Base-by-base conservation (phyloP, 2,797 vertebrate genomes). In the Enteromius fasciolatus region DNA sequence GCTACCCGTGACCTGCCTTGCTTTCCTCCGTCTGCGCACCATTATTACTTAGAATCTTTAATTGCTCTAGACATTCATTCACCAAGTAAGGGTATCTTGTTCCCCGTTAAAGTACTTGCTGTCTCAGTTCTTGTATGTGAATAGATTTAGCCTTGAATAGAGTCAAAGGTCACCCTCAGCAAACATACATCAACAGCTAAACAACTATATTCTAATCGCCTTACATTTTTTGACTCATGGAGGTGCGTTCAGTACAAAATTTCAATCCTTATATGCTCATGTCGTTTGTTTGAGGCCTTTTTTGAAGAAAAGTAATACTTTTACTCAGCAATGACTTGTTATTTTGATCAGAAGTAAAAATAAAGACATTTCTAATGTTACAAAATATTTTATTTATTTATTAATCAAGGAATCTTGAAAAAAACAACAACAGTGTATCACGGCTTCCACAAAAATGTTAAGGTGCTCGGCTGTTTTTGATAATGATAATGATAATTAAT, bases 31-130 rank as follows among this genome's bases (percentile, higher is more conserved):
- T 91, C 90, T 89, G 89, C 83, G 88, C 86, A 85, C 89, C 80
- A 87, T 90, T 91, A 91, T 93, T 93, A 93, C 78, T 69, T 80
- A 63, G 87, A 84, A 88, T 90, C 90, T 93, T 92, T 95, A 94
- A 95, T 95, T 94, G 93, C 91, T 88, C 87, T 88, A 93, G 94
- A 93, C 92, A 90, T 94, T 94, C 91, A 93, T 93, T 94, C 93
- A 93, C 87, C 92, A 92, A 93, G 90, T 87, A 92, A 91, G 88
- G 87, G 90, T 91, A 92, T 90, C 92, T 87, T 89, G 89, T 92
- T 92, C 88, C 84, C 88, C 36, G 88, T 92, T 90, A 92, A 89
- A 89, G 77, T 67, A 83, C 83, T 54, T 89, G 86, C 83, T 86
- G 87, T 90, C 86, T 90, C 64, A 59, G 78, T 83, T 77, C 52